Conservation (phyloP, 2,888 invertebrate genomes). For the Margaritifera margaritifera region DNA sequence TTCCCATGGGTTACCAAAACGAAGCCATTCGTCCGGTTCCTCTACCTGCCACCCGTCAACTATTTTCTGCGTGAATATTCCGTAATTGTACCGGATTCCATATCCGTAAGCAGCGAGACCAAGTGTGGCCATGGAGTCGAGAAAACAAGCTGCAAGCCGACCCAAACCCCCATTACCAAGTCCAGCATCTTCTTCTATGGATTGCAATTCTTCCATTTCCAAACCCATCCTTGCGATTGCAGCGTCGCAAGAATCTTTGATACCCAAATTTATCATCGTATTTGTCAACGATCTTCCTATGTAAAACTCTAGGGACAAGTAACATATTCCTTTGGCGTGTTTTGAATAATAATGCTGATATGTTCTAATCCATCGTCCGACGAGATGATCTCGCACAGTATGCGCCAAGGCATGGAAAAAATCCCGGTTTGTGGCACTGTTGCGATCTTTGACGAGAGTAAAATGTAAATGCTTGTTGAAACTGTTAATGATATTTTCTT, state of each 20-base stretch:
- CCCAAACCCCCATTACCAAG: constrained; percentile 98
- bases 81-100: constrained; percentile 98
- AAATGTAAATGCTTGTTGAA: constrained; percentile 44
- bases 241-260: constrained; percentile 97
- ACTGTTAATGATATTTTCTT: constrained; percentile 29
- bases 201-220: constrained; percentile 96
- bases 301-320: constrained; percentile 39
- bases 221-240: constrained; percentile 95
- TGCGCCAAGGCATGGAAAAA: constrained; percentile 35
- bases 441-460: constrained; percentile 39
- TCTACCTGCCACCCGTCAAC: constrained; percentile 77
- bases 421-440: constrained; percentile 29
- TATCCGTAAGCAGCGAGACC: constrained; percentile 98
- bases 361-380: constrained; percentile 37
- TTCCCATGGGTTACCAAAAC: constrained; percentile 99
- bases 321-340: constrained; percentile 35
- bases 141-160: constrained; percentile 96
- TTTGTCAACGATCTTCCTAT: constrained; percentile 76
- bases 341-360: constrained; percentile 37
- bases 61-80: constrained; percentile 82
- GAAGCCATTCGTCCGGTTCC: constrained; percentile 98
- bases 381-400: constrained; percentile 33
- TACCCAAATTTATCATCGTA: constrained; percentile 98
- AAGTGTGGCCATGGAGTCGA: constrained; percentile 97
- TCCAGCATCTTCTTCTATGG: constrained; percentile 97